Evolutionary conservation across 2,888 invertebrate genomes (phyloP).

Genomic region (Cantharis rufa): DNA sequence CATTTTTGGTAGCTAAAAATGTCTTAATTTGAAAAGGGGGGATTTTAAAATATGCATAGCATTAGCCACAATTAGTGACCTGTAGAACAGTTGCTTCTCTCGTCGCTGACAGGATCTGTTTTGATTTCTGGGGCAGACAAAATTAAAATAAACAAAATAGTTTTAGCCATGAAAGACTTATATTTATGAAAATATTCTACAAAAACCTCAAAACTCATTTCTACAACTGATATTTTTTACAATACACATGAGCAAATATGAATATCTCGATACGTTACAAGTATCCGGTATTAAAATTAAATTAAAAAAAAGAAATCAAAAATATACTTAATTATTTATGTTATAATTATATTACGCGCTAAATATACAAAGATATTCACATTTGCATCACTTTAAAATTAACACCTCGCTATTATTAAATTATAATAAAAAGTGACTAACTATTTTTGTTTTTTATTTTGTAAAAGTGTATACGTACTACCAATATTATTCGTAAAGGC

Average conservation of each 20-base stretch:
- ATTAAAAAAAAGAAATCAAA: conserved; percentile 30
- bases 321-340: conserved; percentile 29
- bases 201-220: conserved; percentile 56
- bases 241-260: conserved; percentile 48
- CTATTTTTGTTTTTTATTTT: conserved; percentile 44
- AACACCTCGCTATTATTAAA: conserved; percentile 53
- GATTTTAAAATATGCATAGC: too few species aligned
- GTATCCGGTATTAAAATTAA: conserved; percentile 21
- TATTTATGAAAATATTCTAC: conserved; percentile 58
- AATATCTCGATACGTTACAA: conserved; percentile 38
- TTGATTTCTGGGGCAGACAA: too few species aligned
- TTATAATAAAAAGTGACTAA: conserved; percentile 46
- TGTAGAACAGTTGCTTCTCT: too few species aligned
- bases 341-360: conserved; percentile 21
- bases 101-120: too few species aligned
- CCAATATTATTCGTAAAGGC: conserved; percentile 57
- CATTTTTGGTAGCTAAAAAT: too few species aligned
- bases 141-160: not conserved
- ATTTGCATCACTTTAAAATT: conserved; percentile 44
- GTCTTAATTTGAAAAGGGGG: too few species aligned
- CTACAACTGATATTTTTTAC: conserved; percentile 54
- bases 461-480: conserved; percentile 58
- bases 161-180: conserved; percentile 54
- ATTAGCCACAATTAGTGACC: too few species aligned
- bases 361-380: conserved; percentile 39